Conservation (phyloP, 37 sponge, comb jelly and placozoan species). For the Cladorhizidae sp. region DNA sequence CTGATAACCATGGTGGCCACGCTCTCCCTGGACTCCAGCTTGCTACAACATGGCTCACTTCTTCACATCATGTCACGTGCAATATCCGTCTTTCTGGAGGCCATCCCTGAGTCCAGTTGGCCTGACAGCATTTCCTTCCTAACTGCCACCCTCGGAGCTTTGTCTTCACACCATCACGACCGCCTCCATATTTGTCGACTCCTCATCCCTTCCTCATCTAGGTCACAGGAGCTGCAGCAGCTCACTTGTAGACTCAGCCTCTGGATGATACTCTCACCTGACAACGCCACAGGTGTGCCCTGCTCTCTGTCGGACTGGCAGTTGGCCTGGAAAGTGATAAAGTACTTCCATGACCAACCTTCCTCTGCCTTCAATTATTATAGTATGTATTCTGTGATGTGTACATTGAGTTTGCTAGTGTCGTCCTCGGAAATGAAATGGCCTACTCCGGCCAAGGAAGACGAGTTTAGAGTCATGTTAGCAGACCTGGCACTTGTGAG, state of each 20-base stretch:
- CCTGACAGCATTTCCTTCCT: background rate
- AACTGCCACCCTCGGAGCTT: background rate
- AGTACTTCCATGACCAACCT: background rate
- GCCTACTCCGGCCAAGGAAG: background rate
- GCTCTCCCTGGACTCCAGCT: slow-evolving; percentile 8
- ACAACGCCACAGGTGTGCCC: background rate
- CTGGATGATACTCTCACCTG: background rate
- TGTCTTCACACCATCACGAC: slow-evolving; percentile 26
- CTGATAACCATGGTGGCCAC: slow-evolving; percentile 1
- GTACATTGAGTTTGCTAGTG: background rate
- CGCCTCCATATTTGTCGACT: slow-evolving; percentile 14
- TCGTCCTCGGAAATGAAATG: slow-evolving; percentile 9
- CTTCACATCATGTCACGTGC: background rate
- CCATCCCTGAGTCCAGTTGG: slow-evolving; percentile 7
- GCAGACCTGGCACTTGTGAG: background rate
- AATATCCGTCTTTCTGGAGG: background rate
- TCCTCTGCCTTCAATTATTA: background rate
- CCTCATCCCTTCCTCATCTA: background rate
- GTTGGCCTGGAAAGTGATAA: background rate
- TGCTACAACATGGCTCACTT: background rate
- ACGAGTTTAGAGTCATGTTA: slow-evolving; percentile 12
- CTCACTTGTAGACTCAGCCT: background rate
- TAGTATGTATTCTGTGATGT: slow-evolving; percentile 21
- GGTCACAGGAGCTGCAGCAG: background rate
- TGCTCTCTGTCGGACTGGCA: background rate